Evolutionary conservation across 2,888 invertebrate species (phyloP).

Genomic region (Listrodromus nycthemerus): DNA sequence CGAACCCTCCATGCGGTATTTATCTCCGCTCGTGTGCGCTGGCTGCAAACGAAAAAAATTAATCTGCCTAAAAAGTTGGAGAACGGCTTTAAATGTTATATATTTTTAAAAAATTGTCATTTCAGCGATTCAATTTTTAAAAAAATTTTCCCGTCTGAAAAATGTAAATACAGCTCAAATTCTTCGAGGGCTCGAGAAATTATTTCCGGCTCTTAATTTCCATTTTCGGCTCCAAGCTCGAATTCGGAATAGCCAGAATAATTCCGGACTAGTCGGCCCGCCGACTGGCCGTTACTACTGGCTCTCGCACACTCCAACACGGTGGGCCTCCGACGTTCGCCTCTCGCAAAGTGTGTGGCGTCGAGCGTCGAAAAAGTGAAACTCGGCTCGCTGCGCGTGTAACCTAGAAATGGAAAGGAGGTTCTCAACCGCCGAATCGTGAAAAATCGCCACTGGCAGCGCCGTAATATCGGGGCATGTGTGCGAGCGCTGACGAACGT

Average conservation of each 20-base stretch:
- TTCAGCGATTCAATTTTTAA: too few relatives aligned
- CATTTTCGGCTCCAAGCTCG: neutral
- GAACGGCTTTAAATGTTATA: too few relatives aligned
- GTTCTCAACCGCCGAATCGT: slow-evolving; percentile 79
- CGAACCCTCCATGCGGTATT: too few relatives aligned
- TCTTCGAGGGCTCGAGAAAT: too few relatives aligned
- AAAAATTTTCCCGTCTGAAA: too few relatives aligned
- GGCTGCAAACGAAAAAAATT: too few relatives aligned
- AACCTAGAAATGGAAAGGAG: slow-evolving; percentile 84
- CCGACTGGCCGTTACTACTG: slow-evolving; percentile 60
- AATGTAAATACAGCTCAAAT: too few relatives aligned
- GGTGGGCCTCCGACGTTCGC: slow-evolving; percentile 45
- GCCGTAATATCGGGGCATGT: slow-evolving; percentile 46
- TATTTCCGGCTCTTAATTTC: neutral
- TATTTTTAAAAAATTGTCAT: too few relatives aligned
- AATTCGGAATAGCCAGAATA: neutral
- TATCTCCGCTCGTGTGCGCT: too few relatives aligned
- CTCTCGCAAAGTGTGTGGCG: slow-evolving; percentile 67
- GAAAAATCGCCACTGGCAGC: slow-evolving; percentile 24
- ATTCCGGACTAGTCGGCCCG: slow-evolving; percentile 46
- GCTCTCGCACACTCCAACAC: slow-evolving; percentile 31
- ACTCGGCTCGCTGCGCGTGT: slow-evolving; percentile 84
- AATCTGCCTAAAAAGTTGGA: too few relatives aligned
- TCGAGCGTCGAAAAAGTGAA: slow-evolving; percentile 84
- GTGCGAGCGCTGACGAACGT: slow-evolving; percentile 22